phyloP scores from a whole-genome alignment of 2,113 vertebrate species.

The Pogona vitticeps region DNA sequence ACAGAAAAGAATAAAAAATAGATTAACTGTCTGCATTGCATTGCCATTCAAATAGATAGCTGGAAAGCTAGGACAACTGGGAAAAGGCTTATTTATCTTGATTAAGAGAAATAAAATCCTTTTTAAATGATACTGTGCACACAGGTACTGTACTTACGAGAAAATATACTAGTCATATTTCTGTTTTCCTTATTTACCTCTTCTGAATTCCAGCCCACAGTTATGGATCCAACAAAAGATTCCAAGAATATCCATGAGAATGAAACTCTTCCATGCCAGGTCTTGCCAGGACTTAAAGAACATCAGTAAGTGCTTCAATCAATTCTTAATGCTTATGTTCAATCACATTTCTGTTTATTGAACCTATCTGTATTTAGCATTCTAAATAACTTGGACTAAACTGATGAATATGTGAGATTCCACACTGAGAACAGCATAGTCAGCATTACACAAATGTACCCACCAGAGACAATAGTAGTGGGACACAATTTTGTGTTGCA shows the following conservation, averaged over 20 bases:
- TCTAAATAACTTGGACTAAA: background rate
- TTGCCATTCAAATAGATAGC: background rate
- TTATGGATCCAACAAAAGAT: background rate
- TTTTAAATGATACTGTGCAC: background rate
- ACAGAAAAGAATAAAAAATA: background rate
- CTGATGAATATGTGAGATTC: background rate
- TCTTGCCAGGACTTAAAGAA: too few species aligned
- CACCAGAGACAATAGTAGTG: background rate
- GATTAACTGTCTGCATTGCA: background rate
- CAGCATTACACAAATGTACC: background rate
- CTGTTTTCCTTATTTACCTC: background rate
- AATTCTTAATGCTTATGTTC: too few species aligned
- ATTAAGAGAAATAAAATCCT: constrained; percentile 2
- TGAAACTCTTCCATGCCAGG: too few species aligned
- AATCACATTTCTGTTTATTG: too few species aligned
- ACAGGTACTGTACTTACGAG: background rate
- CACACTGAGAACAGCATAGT: background rate
- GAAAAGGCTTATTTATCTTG: constrained; percentile 18
- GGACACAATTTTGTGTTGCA: background rate
- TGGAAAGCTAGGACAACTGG: background rate
- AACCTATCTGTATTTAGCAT: too few species aligned
- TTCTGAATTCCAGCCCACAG: background rate
- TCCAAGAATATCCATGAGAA: background rate
- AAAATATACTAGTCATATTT: background rate
- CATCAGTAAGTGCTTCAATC: too few species aligned